Evolutionary conservation across 2,888 invertebrate genomes (phyloP).

Genomic region (Melinaea marsaeus): DNA sequence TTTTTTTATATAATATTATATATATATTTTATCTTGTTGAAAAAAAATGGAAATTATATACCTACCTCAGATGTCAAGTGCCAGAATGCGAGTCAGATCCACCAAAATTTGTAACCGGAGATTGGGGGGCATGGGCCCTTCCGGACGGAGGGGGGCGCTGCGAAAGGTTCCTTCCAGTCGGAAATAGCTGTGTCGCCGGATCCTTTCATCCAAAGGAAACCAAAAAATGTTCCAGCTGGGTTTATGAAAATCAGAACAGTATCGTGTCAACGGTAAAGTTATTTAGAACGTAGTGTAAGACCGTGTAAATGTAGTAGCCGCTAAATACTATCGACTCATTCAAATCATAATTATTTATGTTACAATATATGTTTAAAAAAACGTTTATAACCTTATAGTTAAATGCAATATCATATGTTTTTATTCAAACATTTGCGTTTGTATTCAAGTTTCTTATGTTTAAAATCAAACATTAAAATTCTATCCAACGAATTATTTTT

Average conservation of each 20-base stretch:
- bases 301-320: background rate
- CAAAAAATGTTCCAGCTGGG: constrained; percentile 51
- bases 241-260: constrained; percentile 56
- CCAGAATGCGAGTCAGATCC: constrained; percentile 64
- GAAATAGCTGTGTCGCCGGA: constrained; percentile 43
- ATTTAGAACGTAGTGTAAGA: background rate
- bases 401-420: too few species aligned
- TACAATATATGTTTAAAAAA: too few species aligned
- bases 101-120: constrained; percentile 40
- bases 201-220: constrained; percentile 52
- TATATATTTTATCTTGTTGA: background rate
- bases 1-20: background rate
- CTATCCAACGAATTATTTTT: too few species aligned
- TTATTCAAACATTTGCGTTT: too few species aligned
- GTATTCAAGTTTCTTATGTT: too few species aligned
- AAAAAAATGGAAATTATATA: background rate
- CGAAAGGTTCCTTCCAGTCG: constrained; percentile 43
- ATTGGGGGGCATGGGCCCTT: constrained; percentile 61
- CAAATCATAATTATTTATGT: background rate
- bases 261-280: constrained; percentile 58
- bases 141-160: constrained; percentile 50
- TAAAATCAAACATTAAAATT: too few species aligned
- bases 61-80: constrained; percentile 58
- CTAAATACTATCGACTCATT: background rate
- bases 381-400: too few species aligned